Percentiles rank a stretch among this genome's conserved stretches.
Evolutionary conservation across 1,140 invertebrate species (phyloP).

Genomic region (Zaprionus lachaisei): DNA sequence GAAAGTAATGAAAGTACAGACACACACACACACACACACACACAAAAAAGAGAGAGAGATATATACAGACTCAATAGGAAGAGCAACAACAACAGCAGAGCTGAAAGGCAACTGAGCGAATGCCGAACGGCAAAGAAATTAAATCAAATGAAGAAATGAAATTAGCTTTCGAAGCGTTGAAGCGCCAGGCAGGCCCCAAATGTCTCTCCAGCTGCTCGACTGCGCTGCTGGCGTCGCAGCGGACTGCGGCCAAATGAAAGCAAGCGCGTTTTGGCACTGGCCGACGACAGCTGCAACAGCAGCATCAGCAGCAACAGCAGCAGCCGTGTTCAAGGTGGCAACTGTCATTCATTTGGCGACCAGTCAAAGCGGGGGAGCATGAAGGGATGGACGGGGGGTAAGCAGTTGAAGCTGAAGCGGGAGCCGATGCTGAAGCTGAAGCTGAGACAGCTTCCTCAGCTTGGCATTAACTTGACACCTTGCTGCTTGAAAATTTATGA

Average conservation of each 20-base stretch:
- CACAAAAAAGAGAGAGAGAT: constrained; percentile 10
- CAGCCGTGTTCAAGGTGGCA: constrained; percentile 71
- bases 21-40: constrained; percentile 19
- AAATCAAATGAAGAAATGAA: constrained; percentile 83
- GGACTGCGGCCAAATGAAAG: constrained; percentile 66
- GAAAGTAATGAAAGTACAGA: constrained; percentile 79
- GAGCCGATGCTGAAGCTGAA: constrained; percentile 32
- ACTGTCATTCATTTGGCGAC: constrained; percentile 76
- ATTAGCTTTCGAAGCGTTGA: constrained; percentile 75
- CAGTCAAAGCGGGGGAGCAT: constrained; percentile 8
- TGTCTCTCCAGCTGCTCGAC: constrained; percentile 35
- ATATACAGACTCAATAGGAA: background rate
- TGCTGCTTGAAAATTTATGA: constrained; percentile 73
- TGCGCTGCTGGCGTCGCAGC: constrained; percentile 18
- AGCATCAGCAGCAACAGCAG: constrained; percentile 22
- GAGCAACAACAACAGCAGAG: too few species aligned
- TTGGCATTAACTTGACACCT: constrained; percentile 80
- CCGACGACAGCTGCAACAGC: constrained; percentile 62
- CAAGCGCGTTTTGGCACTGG: constrained; percentile 64
- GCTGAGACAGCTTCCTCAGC: constrained; percentile 48
- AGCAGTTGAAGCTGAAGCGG: constrained; percentile 34
- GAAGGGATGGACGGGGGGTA: background rate
- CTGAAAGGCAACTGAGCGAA: too few species aligned
- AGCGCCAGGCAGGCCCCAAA: constrained; percentile 54
- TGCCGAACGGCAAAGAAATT: constrained; percentile 43